phyloP scores from a whole-genome alignment of 2,113 vertebrate genomes.

The Sylvia atricapilla region DNA sequence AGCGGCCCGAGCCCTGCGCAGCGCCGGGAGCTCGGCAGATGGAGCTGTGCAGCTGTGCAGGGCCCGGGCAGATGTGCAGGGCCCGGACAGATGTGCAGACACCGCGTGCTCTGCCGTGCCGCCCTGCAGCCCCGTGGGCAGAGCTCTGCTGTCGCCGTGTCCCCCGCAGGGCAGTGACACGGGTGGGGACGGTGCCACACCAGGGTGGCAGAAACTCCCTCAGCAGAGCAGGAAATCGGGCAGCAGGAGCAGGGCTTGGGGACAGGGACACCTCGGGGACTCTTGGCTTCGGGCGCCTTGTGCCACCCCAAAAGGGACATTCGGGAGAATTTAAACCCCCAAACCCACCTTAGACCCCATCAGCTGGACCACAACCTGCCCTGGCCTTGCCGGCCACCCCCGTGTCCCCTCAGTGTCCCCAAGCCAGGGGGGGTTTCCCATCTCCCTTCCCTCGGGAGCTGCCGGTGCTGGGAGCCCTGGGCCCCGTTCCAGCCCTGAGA shows the following conservation, averaged over 20 bases:
- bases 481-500: neutral
- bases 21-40: neutral
- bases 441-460: rapidly evolving
- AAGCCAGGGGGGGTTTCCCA: rapidly evolving
- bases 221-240: rapidly evolving
- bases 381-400: neutral
- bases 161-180: neutral
- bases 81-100: neutral
- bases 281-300: rapidly evolving
- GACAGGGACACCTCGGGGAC: neutral
- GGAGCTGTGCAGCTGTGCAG: slow-evolving; percentile 17
- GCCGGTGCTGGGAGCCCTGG: rapidly evolving
- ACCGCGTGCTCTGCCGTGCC: neutral
- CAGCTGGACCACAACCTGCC: neutral
- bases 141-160: neutral
- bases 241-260: neutral
- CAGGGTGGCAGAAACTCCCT: neutral
- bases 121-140: rapidly evolving
- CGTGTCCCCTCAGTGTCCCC: rapidly evolving
- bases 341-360: rapidly evolving
- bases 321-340: neutral
- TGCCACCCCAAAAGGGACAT: neutral
- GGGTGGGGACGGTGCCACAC: rapidly evolving
- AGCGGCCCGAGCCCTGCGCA: neutral
- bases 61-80: neutral